phyloP scores from a whole-genome alignment of 2,797 vertebrate genomes.

The Micromesistius poutassou region DNA sequence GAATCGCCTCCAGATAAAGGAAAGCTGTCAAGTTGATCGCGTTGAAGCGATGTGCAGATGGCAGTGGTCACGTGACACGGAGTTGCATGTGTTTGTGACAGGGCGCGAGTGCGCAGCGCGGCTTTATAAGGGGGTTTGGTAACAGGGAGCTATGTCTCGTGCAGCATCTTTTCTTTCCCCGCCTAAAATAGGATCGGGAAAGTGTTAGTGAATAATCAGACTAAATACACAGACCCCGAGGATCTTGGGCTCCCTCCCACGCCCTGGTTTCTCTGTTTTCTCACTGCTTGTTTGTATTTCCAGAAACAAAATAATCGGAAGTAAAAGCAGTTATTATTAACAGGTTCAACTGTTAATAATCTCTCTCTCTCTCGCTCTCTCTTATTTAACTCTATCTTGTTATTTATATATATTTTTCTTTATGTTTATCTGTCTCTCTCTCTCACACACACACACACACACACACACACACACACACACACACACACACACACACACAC shows the following conservation, averaged over 20 bases:
- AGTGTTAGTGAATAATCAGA: slow-evolving; percentile 3
- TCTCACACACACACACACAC: neutral
- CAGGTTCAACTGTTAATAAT: neutral
- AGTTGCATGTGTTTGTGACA: neutral
- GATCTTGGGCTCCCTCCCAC: neutral
- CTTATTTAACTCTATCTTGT: neutral
- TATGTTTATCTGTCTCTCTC: no score
- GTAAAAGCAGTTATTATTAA: neutral
- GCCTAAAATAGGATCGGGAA: slow-evolving; percentile 17
- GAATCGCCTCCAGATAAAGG: no score
- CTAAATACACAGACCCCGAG: neutral
- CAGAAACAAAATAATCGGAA: neutral
- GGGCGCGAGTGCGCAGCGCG: neutral
- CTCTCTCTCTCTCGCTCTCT: neutral
- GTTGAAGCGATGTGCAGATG: no score
- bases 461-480: neutral
- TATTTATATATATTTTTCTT: no score
- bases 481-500: neutral
- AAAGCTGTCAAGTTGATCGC: no score
- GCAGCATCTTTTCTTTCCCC: neutral
- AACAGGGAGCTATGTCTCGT: slow-evolving; percentile 22
- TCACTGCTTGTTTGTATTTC: neutral
- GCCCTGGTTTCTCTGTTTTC: neutral
- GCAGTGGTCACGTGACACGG: no score
- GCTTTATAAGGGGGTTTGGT: slow-evolving; percentile 24